Evolutionary conservation across 2,797 vertebrate species (phyloP).

Genomic region (Smutsia temminckii): DNA sequence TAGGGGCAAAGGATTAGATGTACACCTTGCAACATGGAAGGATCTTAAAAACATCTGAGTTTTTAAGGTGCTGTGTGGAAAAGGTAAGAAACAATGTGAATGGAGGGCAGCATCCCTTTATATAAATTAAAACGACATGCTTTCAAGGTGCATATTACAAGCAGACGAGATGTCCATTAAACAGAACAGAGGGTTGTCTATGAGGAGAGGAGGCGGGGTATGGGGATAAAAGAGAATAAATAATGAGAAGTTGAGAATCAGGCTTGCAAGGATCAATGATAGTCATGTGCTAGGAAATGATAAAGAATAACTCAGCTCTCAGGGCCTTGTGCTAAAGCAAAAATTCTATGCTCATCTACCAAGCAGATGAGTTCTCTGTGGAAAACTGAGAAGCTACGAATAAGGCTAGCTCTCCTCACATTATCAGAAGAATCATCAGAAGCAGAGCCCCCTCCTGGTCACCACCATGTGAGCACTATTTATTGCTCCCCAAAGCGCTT

Average conservation of each 20-base stretch:
- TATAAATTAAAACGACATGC: neutral
- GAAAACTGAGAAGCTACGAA: neutral
- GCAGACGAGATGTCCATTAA: neutral
- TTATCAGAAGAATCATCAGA: no score
- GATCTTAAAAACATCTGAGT: neutral
- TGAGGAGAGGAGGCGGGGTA: neutral
- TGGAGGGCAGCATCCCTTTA: neutral
- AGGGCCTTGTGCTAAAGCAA: rapidly evolving
- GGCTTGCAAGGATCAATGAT: neutral
- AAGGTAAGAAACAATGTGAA: neutral
- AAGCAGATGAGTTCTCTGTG: neutral
- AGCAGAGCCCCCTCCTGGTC: neutral
- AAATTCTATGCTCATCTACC: neutral
- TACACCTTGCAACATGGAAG: neutral
- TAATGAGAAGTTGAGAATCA: neutral
- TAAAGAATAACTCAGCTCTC: neutral
- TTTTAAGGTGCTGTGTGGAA: neutral
- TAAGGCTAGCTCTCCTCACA: neutral
- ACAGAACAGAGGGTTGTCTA: neutral
- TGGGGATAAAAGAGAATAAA: neutral
- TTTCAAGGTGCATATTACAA: neutral
- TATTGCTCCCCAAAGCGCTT: neutral
- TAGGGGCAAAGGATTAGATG: neutral
- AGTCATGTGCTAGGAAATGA: neutral
- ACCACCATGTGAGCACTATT: neutral